phyloP scores from a whole-genome alignment of 2,797 vertebrate species.

The Bradypodion pumilum region DNA sequence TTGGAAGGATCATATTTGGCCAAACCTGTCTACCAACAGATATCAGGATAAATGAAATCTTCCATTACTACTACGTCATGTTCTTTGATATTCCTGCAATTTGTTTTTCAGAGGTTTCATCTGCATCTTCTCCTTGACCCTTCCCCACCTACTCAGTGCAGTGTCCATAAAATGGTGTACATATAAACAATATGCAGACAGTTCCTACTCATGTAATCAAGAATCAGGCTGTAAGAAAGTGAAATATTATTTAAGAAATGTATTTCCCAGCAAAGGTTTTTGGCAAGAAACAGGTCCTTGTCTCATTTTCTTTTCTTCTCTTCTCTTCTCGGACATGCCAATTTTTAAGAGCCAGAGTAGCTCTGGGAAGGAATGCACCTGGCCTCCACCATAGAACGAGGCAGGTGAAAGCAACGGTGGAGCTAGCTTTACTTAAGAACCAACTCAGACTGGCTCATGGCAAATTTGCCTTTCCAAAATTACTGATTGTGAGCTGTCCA shows the following conservation, averaged over 20 bases:
- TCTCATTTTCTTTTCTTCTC: constrained; percentile 29
- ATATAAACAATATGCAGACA: background rate
- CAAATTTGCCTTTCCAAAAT: constrained; percentile 63
- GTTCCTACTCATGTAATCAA: background rate
- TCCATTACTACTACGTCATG: no score
- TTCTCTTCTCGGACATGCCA: background rate
- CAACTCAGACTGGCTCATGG: constrained; percentile 63
- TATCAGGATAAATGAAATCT: no score
- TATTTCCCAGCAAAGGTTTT: constrained; percentile 62
- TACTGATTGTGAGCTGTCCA: constrained; percentile 66
- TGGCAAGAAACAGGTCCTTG: constrained; percentile 48
- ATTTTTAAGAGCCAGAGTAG: constrained; percentile 59
- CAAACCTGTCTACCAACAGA: no score
- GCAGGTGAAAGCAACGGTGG: constrained; percentile 55
- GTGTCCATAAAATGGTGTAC: background rate
- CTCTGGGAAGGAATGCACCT: constrained; percentile 66
- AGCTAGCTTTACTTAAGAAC: constrained; percentile 57
- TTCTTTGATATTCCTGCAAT: no score
- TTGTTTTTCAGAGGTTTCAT: no score
- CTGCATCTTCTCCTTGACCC: no score
- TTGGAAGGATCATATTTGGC: no score
- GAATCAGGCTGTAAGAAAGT: constrained; percentile 51
- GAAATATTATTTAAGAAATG: constrained; percentile 58
- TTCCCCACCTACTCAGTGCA: background rate
- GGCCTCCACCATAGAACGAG: constrained; percentile 56